These are phyloP conservation scores for Podarcis muralis DNA, from an alignment of 2,113 vertebrate species.

Conservation along the genomic window DNA sequence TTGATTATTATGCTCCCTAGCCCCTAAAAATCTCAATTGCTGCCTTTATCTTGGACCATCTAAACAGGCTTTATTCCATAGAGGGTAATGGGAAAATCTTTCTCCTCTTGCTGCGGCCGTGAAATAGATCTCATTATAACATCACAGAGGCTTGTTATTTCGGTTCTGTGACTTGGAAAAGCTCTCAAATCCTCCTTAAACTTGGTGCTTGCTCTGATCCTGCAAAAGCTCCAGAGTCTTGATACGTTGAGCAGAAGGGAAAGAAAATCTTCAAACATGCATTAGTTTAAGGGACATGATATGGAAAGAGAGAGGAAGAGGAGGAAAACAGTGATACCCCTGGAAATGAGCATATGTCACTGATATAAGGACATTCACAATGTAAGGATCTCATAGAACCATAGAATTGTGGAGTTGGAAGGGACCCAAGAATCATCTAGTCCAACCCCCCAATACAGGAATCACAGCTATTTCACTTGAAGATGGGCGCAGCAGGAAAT, in stretches of 20 bases:
- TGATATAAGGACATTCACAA: too few species aligned
- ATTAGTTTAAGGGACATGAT: not conserved
- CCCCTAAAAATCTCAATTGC: not conserved
- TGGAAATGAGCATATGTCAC: not conserved
- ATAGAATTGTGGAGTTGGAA: too few species aligned
- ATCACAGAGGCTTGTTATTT: not conserved
- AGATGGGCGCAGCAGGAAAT: too few species aligned
- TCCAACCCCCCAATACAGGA: too few species aligned
- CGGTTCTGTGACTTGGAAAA: not conserved
- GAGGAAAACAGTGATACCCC: not conserved
- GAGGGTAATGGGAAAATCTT: not conserved
- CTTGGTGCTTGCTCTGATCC: not conserved
- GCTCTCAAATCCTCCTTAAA: not conserved
- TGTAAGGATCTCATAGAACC: too few species aligned
- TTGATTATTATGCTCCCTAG: not conserved
- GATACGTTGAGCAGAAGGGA: not conserved
- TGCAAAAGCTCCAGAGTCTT: not conserved
- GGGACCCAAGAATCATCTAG: too few species aligned
- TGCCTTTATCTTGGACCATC: not conserved
- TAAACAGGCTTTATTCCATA: slow-evolving; percentile 8
- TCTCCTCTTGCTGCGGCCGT: not conserved
- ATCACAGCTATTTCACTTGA: too few species aligned
- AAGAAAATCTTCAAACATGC: not conserved
- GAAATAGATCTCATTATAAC: not conserved
- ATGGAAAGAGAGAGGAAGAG: too few species aligned